Evolutionary conservation across 2,888 invertebrate species (phyloP), one percentile per base, ranked within the genome.

Genomic region (Antheraea yamamai): DNA sequence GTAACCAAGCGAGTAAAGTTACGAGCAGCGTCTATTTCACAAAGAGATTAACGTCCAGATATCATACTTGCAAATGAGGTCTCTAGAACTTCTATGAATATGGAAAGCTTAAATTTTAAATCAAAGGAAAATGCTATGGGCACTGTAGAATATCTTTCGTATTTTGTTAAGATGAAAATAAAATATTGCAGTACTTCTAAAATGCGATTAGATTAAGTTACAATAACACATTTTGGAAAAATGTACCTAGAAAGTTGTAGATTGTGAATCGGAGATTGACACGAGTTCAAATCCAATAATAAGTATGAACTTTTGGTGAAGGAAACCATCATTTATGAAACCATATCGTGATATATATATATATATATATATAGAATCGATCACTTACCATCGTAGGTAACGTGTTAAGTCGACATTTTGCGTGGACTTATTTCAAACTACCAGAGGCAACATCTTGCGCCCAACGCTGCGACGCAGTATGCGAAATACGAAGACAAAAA

Each of bases 71-170:
- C 68, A 68, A 68, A 68, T 68, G 16, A 68, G 6, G 39, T 10
- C 68, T 68, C 68, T 68, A 35, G 3, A 20, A 39, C 68, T 30
- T 1, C 39, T 7, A 68, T 68, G 68, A 68, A 68, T 68, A 68
- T 68, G 68, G 68, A 68, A 35, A 68, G 39, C 35, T 68, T 30
- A 68, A 68, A 68, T 68, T 68, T 35, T 68, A 68, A 35, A 68
- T 35, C 68, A 68, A 35, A 68, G 39, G 20, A 68, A 68, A 20
- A 20, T 68, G 35, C 68, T 68, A 39, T 20, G 26, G 47, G 64
- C 26, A 64, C 26, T 23, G 26, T 26, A 64, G 23, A 64, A 26
- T 8, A 64, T 14, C 64, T 26, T 64, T 64, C 23, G 10, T 26
- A 26, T 14, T 64, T 1, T 26, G 3, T 64, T 26, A 64, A 26